Base-by-base conservation (phyloP, 2,113 vertebrate genomes). In the Bubo blakistoni region DNA sequence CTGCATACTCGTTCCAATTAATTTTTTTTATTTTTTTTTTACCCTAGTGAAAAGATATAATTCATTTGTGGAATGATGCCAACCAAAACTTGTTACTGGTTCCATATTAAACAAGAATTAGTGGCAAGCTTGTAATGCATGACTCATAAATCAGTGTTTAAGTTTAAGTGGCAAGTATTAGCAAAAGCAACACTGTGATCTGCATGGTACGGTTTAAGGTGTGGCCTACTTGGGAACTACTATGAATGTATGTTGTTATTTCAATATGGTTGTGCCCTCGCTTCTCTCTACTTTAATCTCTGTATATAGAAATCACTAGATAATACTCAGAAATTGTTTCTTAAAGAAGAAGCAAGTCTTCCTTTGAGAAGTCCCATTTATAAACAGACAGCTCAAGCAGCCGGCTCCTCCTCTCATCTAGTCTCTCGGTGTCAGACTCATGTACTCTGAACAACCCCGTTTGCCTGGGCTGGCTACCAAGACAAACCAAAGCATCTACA, bases 201-300 rank as follows among this genome's bases (percentile, higher is more conserved):
- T 42, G 30, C 0, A 0, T 13, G 62, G 36, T n/a, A 36, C 27
- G 24, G 2, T 22, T 65, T 13, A 25, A 54, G 54, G 38, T 26
- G 55, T 19, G 25, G 27, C 44, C 69, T 44, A 16, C 19, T 66
- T 67, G 52, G 17, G 6, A 81, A 9, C 49, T 61, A 14, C 67
- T 87, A 22, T 0, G 1, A 30, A 25, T 9, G 3, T 3, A 3
- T 78, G 14, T 17, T 81, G 4, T 11, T 70, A 5, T 32, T 52
- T 49, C 10, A 44, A 1, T 22, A 7, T 5, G 13, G 9, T 12
- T 18, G 36, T 51, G 40, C 29, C 47, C 32, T 42, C 27, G 16
- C 40, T 82, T 36, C 10, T 1, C 40, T 70, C 22, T 17, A 8
- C n/a, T 38, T 59, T 73, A 29, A 74, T 47, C 20, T 25, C 8